These are phyloP conservation scores for Zaprionus vittiger DNA, from an alignment of 1,140 invertebrate species.

Conservation along the genomic window DNA sequence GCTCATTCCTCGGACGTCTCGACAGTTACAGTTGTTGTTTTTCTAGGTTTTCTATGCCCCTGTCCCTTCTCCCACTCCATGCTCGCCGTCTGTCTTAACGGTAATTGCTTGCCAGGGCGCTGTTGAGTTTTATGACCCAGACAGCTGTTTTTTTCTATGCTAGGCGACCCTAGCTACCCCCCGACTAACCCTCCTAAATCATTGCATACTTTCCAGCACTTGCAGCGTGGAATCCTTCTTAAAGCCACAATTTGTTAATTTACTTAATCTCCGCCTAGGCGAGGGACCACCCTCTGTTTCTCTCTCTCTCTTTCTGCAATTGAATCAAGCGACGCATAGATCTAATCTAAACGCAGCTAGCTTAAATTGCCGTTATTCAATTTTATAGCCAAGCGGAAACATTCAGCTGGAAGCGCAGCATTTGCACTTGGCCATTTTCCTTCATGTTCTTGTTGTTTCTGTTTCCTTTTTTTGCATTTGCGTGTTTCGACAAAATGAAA, in stretches of 20 bases:
- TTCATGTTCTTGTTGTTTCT: not conserved
- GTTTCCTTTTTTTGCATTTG: not conserved
- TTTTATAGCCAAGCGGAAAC: conserved; percentile 40
- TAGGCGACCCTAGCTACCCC: not conserved
- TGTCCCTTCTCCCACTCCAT: conserved; percentile 21
- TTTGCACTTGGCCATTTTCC: conserved; percentile 10
- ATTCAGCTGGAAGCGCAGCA: not conserved
- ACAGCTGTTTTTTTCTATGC: conserved; percentile 64
- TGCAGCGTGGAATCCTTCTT: conserved; percentile 16
- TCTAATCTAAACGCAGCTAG: conserved; percentile 40
- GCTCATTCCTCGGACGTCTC: conserved; percentile 62
- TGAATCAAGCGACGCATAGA: conserved; percentile 44
- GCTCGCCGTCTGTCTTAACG: conserved; percentile 68
- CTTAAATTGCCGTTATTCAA: conserved; percentile 51
- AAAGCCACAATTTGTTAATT: conserved; percentile 57
- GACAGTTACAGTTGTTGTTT: conserved; percentile 51
- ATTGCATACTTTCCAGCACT: conserved; percentile 45
- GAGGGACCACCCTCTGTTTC: not conserved
- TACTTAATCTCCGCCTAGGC: conserved; percentile 13
- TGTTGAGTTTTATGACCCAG: conserved; percentile 74
- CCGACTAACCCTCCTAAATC: conserved; percentile 44
- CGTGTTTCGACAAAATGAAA: conserved; percentile 29
- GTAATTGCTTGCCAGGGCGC: conserved; percentile 79
- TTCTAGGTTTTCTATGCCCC: conserved; percentile 22
- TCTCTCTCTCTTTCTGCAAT: conserved; percentile 10